Conservation (phyloP, 2,888 invertebrate species). For the Perizoma affinitatum region DNA sequence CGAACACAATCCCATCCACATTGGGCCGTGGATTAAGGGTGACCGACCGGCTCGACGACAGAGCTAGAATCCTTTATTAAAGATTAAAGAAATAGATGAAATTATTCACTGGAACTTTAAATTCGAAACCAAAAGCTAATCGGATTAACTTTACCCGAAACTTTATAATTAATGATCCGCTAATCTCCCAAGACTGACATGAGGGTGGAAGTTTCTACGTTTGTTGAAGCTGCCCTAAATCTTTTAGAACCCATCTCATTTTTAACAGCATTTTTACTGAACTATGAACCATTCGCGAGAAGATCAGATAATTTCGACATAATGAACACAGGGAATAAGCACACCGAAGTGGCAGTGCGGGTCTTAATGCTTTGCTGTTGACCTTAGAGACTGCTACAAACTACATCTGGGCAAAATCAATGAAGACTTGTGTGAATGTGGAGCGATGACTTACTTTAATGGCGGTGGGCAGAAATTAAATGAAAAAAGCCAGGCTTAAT, state of each 20-base stretch:
- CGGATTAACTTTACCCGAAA: conserved; percentile 59
- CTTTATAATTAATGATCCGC: conserved; percentile 68
- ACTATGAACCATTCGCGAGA: conserved; percentile 10
- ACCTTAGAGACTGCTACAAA: too few relatives aligned
- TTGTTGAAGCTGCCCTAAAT: conserved; percentile 33
- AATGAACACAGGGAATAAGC: too few relatives aligned
- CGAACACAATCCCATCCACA: conserved; percentile 44
- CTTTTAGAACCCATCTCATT: conserved; percentile 23
- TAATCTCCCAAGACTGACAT: conserved; percentile 63
- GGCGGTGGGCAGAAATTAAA: too few relatives aligned
- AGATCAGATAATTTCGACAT: too few relatives aligned
- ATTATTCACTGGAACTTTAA: conserved; percentile 45
- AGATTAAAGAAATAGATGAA: conserved; percentile 45
- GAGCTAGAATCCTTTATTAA: conserved; percentile 34
- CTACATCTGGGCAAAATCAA: too few relatives aligned
- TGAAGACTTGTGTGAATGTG: too few relatives aligned
- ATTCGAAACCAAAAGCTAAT: conserved; percentile 56
- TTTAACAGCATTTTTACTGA: conserved; percentile 14
- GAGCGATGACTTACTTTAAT: too few relatives aligned
- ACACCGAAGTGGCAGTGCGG: too few relatives aligned
- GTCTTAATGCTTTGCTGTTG: too few relatives aligned
- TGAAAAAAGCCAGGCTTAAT: too few relatives aligned
- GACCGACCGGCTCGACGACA: conserved; percentile 28
- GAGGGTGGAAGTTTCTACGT: conserved; percentile 48
- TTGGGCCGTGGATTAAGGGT: conserved; percentile 42